phyloP scores from a whole-genome alignment of 2,797 vertebrate species.

The Anas bahamensis region DNA sequence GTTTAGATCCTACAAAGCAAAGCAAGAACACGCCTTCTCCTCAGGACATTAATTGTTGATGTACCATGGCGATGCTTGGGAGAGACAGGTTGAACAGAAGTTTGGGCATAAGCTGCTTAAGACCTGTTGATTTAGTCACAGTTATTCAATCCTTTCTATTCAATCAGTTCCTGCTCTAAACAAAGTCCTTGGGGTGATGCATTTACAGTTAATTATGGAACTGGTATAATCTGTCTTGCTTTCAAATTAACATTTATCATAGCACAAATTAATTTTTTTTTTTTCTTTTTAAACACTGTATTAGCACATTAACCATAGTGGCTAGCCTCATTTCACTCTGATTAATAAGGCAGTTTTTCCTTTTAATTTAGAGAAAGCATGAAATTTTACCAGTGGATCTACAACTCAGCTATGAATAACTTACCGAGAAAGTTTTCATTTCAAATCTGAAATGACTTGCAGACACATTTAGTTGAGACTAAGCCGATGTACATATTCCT shows the following conservation, averaged over 20 bases:
- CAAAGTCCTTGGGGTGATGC: constrained; percentile 6
- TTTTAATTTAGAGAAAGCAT: constrained; percentile 20
- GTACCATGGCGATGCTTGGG: background rate
- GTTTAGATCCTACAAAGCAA: constrained; percentile 15
- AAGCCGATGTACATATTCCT: background rate
- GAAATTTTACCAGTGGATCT: background rate
- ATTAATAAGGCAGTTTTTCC: background rate
- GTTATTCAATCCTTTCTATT: background rate
- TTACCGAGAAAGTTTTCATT: background rate
- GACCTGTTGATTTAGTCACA: background rate
- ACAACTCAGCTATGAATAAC: background rate
- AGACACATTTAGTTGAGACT: background rate
- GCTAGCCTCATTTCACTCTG: background rate
- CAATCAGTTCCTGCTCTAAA: constrained; percentile 4
- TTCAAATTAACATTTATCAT: constrained; percentile 59
- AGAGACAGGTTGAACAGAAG: background rate
- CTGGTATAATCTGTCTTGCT: background rate
- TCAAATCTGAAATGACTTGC: background rate
- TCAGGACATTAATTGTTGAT: background rate
- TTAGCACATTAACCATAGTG: background rate
- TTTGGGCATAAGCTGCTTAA: background rate
- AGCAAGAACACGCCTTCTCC: background rate
- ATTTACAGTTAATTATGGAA: constrained; percentile 52
- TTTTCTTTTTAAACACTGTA: background rate
- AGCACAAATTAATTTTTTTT: constrained; percentile 6